Conservation (phyloP, 2,797 vertebrate genomes). For the Eulemur rubriventer region DNA sequence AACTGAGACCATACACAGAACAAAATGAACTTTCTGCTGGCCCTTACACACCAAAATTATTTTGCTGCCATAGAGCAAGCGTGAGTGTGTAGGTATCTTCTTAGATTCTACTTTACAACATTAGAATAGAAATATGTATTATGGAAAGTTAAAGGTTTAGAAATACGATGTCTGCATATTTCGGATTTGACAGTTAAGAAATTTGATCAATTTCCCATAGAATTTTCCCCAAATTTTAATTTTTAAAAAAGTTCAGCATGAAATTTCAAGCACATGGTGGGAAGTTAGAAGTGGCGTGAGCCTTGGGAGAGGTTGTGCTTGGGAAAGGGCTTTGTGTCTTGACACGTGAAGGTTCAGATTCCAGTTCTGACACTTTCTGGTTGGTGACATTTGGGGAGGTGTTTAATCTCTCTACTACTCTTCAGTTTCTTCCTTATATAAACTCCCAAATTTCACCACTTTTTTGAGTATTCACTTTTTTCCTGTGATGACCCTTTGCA, state of each 20-base stretch:
- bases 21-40: background rate
- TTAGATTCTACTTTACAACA: background rate
- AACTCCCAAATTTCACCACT: background rate
- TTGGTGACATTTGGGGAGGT: background rate
- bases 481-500: background rate
- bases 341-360: no score
- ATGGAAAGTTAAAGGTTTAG: background rate
- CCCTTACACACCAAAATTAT: background rate
- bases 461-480: background rate
- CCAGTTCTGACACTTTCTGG: background rate
- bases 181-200: constrained; percentile 9
- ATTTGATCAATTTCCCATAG: background rate
- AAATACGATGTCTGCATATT: background rate
- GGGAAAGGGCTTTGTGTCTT: background rate
- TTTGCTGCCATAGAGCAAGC: background rate
- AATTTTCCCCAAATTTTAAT: background rate
- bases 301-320: fast-evolving
- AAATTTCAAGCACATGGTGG: background rate
- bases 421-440: background rate
- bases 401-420: background rate
- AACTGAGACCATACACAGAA: background rate
- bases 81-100: background rate
- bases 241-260: background rate
- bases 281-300: background rate
- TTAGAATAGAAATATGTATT: background rate